Evolutionary conservation across 2,113 vertebrate species (phyloP), one percentile per base, ranked within the genome.

Genomic region (Cisticola juncidis): DNA sequence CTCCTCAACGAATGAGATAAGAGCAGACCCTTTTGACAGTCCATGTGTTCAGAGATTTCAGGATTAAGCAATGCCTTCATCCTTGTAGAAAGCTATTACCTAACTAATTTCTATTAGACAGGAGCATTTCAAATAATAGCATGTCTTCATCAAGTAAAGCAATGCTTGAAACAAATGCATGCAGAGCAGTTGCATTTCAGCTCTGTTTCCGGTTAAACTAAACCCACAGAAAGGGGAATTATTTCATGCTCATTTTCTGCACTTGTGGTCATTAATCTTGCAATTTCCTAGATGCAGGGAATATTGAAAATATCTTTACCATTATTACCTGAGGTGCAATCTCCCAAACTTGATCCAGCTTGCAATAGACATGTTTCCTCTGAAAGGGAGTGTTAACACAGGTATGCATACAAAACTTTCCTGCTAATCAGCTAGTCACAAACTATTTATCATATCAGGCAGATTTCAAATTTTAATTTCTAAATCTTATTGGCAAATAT

Each of bases 331-430:
- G 31, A 87, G 88, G 90, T 97, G 56, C 53, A 54, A 73, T 86
- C 92, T 94, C 50, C 69, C 70, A 62, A 69, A 96, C 92, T 57
- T 95, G 96, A 94, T 78, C 85, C 86, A 95, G 72, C 94, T 96
- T 96, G 96, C 91, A 88, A 81, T 12, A 94, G 82, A 85, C 81
- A 65, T 3, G 12, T 82, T 61, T 95, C 38, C 66, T 77, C 85
- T 91, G 82, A 66, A 93, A 84, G 64, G 61, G n/a, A 36, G 48
- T 77, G 73, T 53, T 95, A 94, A 76, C n/a, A 42, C 25, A 84
- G 29, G 71, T 36, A 62, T 47, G 58, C 40, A 76, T 81, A 50
- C 44, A 72, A 87, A 93, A 61, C 53, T 64, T 47, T n/a, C 23
- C 66, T 87, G 47, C 54, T 83, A 33, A 87, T 92, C 56, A 90